These are phyloP conservation scores for Neodontobutis hainanensis DNA, from an alignment of 2,113 vertebrate genomes.

Conservation along the genomic window DNA sequence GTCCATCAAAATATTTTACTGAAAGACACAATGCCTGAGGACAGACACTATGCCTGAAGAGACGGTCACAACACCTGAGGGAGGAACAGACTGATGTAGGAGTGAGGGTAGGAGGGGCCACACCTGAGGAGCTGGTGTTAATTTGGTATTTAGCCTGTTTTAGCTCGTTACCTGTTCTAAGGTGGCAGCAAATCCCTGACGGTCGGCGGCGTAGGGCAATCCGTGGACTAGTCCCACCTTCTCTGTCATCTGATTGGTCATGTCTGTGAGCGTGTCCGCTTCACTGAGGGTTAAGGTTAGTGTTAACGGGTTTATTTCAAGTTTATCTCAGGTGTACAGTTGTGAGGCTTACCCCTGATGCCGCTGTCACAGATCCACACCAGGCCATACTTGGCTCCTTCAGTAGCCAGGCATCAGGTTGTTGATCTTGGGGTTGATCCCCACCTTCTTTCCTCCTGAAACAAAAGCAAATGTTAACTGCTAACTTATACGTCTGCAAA, in stretches of 20 bases:
- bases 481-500: slow-evolving; percentile 2
- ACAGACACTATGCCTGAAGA: too few relatives aligned
- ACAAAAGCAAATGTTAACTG: slow-evolving; percentile 6
- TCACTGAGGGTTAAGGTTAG: slow-evolving; percentile 77
- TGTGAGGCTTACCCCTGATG: slow-evolving; percentile 85
- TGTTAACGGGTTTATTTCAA: background rate
- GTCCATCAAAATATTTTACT: too few relatives aligned
- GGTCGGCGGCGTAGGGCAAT: slow-evolving; percentile 94
- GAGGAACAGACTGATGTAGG: too few relatives aligned
- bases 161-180: slow-evolving; percentile 88
- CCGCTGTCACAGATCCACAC: slow-evolving; percentile 99
- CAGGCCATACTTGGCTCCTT: slow-evolving; percentile 93
- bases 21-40: too few relatives aligned
- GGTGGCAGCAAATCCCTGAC: slow-evolving; percentile 95
- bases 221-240: slow-evolving; percentile 97
- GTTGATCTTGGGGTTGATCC: slow-evolving; percentile 99
- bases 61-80: too few relatives aligned
- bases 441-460: slow-evolving; percentile 96
- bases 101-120: too few relatives aligned
- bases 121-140: too few relatives aligned
- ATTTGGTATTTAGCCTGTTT: too few relatives aligned
- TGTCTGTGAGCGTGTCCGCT: slow-evolving; percentile 91
- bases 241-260: slow-evolving; percentile 98
- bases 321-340: too few relatives aligned
- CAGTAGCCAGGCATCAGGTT: slow-evolving; percentile 98